Percentiles rank a stretch among this genome's conserved stretches.
phyloP scores from a whole-genome alignment of 2,888 invertebrate genomes.

The Coelopa pilipes region DNA sequence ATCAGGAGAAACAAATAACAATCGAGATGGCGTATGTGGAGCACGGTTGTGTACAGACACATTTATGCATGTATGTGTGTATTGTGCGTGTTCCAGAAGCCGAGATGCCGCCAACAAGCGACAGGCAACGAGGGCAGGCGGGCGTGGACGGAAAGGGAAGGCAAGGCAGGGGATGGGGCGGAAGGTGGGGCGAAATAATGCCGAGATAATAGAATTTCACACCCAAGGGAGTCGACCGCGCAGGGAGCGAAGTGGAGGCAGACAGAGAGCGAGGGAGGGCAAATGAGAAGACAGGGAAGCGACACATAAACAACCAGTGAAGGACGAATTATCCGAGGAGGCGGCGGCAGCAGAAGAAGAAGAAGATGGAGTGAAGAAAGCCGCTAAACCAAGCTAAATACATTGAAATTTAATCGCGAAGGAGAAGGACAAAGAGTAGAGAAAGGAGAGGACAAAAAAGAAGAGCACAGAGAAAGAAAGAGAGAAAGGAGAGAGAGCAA shows the following conservation, averaged over 20 bases:
- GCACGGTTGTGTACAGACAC: too few species aligned
- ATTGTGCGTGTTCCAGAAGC: too few species aligned
- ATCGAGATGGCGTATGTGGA: too few species aligned
- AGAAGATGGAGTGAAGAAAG: too few species aligned
- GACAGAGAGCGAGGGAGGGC: background rate
- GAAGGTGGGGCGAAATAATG: slow-evolving; percentile 6
- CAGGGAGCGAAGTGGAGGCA: background rate
- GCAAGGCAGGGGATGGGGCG: background rate
- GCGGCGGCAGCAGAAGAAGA: too few species aligned
- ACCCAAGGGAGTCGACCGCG: slow-evolving; percentile 19
- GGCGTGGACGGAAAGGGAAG: background rate
- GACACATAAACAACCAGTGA: background rate
- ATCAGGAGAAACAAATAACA: too few species aligned
- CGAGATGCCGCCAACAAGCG: background rate
- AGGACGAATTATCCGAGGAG: background rate
- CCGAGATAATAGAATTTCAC: slow-evolving; percentile 26
- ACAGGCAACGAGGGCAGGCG: background rate
- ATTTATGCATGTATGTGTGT: background rate
- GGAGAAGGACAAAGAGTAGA: too few species aligned
- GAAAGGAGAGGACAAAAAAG: too few species aligned
- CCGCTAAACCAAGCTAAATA: too few species aligned
- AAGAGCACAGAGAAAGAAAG: too few species aligned
- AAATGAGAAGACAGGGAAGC: background rate
- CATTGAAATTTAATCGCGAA: too few species aligned
- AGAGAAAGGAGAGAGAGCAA: too few species aligned